phyloP scores from a whole-genome alignment of 2,888 invertebrate genomes.

The Meta bourneti region DNA sequence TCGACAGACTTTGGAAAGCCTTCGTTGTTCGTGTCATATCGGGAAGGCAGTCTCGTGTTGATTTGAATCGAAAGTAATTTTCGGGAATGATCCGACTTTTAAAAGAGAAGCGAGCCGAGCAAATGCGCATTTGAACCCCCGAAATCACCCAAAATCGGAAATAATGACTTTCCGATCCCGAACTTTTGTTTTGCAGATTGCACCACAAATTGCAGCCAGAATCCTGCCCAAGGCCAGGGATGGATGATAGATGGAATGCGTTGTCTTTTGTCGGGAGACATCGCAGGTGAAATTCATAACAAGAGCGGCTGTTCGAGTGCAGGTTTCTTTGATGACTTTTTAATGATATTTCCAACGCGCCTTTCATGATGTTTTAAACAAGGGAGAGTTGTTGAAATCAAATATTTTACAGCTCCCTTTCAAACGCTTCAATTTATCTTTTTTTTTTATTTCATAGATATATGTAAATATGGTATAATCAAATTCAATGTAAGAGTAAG shows the following conservation, averaged over 20 bases:
- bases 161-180: constrained; percentile 47
- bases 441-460: too few relatives aligned
- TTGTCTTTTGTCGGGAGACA: neutral
- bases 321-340: constrained; percentile 1
- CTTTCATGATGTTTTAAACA: neutral
- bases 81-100: constrained; percentile 27
- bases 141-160: constrained; percentile 10
- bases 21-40: constrained; percentile 4
- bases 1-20: neutral
- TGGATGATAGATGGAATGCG: neutral
- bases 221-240: neutral
- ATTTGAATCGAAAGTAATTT: constrained; percentile 50
- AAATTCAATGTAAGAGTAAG: too few relatives aligned
- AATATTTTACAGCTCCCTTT: neutral
- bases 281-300: neutral
- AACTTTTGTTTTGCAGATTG: constrained; percentile 38
- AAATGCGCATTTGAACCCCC: constrained; percentile 16
- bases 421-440: too few relatives aligned
- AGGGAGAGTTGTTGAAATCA: neutral
- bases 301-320: neutral
- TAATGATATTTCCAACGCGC: neutral
- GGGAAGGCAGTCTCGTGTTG: neutral
- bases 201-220: neutral
- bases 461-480: too few relatives aligned
- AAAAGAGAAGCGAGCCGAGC: constrained; percentile 18